Evolutionary conservation across 2,797 vertebrate genomes (phyloP).

Genomic region (Betta splendens): DNA sequence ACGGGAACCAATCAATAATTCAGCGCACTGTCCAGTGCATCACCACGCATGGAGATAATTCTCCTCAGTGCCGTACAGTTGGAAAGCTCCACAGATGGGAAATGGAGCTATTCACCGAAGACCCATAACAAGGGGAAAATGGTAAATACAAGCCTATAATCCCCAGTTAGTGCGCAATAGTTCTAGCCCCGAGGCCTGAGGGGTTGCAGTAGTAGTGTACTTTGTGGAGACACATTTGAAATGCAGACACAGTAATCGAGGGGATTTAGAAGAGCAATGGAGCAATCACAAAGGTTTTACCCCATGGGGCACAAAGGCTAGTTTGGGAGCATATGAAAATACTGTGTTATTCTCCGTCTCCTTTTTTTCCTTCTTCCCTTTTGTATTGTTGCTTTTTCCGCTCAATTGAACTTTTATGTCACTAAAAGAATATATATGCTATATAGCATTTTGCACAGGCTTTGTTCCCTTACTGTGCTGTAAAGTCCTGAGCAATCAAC

Average conservation of each 20-base stretch:
- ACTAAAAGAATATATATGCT: constrained; percentile 26
- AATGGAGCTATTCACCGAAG: constrained; percentile 61
- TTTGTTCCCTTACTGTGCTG: constrained; percentile 16
- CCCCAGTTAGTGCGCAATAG: constrained; percentile 68
- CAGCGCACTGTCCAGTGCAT: constrained; percentile 58
- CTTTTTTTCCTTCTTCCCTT: constrained; percentile 31
- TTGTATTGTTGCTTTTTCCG: constrained; percentile 7
- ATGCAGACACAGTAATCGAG: constrained; percentile 72
- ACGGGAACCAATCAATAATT: constrained; percentile 73
- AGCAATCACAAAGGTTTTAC: constrained; percentile 65
- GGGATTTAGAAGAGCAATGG: constrained; percentile 73
- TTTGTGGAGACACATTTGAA: constrained; percentile 69
- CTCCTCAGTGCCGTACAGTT: constrained; percentile 37
- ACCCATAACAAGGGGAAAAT: constrained; percentile 73
- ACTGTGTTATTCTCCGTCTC: constrained; percentile 42
- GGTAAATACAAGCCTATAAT: constrained; percentile 75
- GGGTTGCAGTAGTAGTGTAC: constrained; percentile 65
- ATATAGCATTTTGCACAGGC: neutral
- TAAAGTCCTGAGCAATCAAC: constrained; percentile 28
- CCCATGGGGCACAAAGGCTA: constrained; percentile 56
- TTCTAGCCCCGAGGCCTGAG: constrained; percentile 61
- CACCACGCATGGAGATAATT: constrained; percentile 49
- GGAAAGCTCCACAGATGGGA: constrained; percentile 48
- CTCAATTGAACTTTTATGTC: constrained; percentile 17
- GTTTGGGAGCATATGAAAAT: constrained; percentile 58